A percentile compares a stretch with the other conserved stretches of the same genome.
phyloP scores from a whole-genome alignment of 1,140 invertebrate genomes.

The Palaemon carinicauda region DNA sequence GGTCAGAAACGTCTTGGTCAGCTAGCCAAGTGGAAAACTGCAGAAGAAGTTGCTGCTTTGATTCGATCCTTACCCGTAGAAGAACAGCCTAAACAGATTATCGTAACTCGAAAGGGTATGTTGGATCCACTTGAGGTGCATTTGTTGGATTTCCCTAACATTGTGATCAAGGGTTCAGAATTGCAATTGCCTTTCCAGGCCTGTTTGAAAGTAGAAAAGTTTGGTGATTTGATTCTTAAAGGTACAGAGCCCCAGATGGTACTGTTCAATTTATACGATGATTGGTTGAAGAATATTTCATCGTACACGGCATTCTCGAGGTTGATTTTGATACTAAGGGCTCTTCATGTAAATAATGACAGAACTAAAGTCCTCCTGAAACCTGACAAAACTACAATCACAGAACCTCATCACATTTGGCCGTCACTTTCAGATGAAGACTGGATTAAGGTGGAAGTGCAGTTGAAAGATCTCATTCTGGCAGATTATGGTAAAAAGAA shows the following conservation, averaged over 20 bases:
- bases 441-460: slow-evolving; percentile 99
- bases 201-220: slow-evolving; percentile 98
- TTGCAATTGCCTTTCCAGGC: slow-evolving; percentile 99
- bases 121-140: slow-evolving; percentile 98
- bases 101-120: slow-evolving; percentile 99
- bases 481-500: slow-evolving; percentile 99
- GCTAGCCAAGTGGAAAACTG: slow-evolving; percentile 99
- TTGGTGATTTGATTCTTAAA: slow-evolving; percentile 98
- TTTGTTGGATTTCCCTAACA: slow-evolving; percentile 98
- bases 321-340: slow-evolving; percentile 94
- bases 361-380: slow-evolving; percentile 98
- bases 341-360: slow-evolving; percentile 98
- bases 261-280: slow-evolving; percentile 98
- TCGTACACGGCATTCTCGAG: slow-evolving; percentile 97
- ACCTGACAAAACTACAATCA: slow-evolving; percentile 98
- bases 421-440: slow-evolving; percentile 96
- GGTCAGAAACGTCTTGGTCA: slow-evolving; percentile 93
- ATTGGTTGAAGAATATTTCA: slow-evolving; percentile 98
- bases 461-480: slow-evolving; percentile 96
- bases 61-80: slow-evolving; percentile 99
- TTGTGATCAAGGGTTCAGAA: slow-evolving; percentile 99
- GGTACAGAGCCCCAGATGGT: slow-evolving; percentile 99
- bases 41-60: slow-evolving; percentile 98
- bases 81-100: slow-evolving; percentile 99
- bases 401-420: slow-evolving; percentile 99